These are phyloP conservation scores for Recurvirostra avosetta DNA, from an alignment of 2,113 vertebrate genomes.

Conservation along the genomic window DNA sequence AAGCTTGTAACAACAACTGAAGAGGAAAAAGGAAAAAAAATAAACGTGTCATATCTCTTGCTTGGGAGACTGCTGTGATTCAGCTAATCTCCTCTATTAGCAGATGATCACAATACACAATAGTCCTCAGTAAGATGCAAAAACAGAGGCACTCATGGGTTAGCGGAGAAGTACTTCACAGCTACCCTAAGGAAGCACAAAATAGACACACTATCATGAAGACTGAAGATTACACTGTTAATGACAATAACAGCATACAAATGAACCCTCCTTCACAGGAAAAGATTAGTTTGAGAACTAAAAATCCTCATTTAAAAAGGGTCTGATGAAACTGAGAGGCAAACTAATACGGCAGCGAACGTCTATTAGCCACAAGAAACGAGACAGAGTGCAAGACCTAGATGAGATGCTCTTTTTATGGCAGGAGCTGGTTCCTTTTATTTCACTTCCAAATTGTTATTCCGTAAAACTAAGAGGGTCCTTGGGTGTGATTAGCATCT, in stretches of 20 bases:
- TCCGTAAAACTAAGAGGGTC: background rate
- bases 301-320: background rate
- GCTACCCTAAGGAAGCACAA: constrained; percentile 18
- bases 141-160: background rate
- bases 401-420: background rate
- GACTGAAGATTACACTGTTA: constrained; percentile 17
- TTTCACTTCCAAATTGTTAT: background rate
- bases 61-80: constrained; percentile 32
- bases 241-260: constrained; percentile 34
- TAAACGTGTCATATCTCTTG: background rate
- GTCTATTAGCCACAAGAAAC: background rate
- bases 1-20: background rate
- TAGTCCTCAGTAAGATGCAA: background rate
- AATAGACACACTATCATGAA: background rate
- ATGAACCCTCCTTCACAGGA: background rate
- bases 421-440: background rate
- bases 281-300: constrained; percentile 7
- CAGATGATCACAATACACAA: constrained; percentile 27
- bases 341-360: rapidly evolving
- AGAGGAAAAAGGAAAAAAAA: background rate
- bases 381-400: background rate
- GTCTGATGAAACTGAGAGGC: background rate
- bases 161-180: background rate
- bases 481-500: background rate
- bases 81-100: constrained; percentile 53